Base-by-base conservation (phyloP, 2,797 vertebrate species). In the Megalops cyprinoides region DNA sequence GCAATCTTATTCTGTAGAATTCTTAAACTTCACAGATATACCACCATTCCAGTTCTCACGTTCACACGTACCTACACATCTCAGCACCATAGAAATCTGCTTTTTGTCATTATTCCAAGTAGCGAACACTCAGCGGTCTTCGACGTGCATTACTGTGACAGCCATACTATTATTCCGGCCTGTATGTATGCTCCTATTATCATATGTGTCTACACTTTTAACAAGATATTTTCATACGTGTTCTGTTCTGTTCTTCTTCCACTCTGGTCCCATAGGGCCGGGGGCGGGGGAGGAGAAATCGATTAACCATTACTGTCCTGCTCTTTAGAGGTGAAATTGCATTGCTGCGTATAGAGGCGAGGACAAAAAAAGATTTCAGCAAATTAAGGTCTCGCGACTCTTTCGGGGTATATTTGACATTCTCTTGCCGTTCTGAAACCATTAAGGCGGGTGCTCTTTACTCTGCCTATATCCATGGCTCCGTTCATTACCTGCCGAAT, bases 201-300 rank as follows among this genome's bases (percentile, higher is more conserved):
- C 93, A 92, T 93, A 90, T 91, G 89, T 92, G 93, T 92, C 90
- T 85, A 82, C 83, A 90, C 92, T 92, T 91, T 94, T 93, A 93
- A 93, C 91, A 87, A 88, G 73, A 89, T 79, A 91, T 93, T 93
- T 91, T 93, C 91, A 89, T 90, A 89, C 86, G 82, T 91, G 90
- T 91, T 87, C 88, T 88, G 87, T 88, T 83, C 83, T 86, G 81
- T 88, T 87, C 83, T 82, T 81, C 74, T 77, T 79, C 74, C 76
- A 80, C 48, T 46, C 44, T 20, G 74, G 85, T 88, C 89, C 89
- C 91, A 82, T 84, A 82, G 90, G 89, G 86, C 79, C 48, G 28
- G 67, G 65, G 67, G n/a, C 39, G 23, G 18, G 39, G 23, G 28
- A 75, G 67, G 44, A 42, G 82, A 88, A 89, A 94, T 95, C 91